A percentile compares a stretch with the other conserved stretches of the same genome.
phyloP scores from a whole-genome alignment of 2,113 vertebrate species.

The Gymnobelideus leadbeateri region DNA sequence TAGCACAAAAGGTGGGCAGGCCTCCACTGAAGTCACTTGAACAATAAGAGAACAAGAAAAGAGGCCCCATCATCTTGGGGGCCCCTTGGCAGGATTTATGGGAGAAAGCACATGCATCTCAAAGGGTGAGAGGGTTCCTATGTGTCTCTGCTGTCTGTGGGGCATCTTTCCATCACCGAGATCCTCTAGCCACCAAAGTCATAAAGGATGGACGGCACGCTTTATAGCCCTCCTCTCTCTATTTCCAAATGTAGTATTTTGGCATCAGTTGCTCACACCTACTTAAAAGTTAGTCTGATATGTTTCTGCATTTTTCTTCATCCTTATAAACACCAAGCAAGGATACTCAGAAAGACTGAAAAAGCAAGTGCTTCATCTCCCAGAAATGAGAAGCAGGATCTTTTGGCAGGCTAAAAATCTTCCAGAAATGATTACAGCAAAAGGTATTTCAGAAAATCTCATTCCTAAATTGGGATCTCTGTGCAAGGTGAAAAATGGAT shows the following conservation, averaged over 20 bases:
- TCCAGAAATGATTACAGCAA: not conserved
- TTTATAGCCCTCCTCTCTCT: not conserved
- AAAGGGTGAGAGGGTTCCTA: not conserved
- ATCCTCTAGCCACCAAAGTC: not conserved
- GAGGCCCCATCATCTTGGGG: too few relatives aligned
- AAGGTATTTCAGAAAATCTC: conserved; percentile 39
- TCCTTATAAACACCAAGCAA: conserved; percentile 20
- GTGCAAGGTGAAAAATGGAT: conserved; percentile 10
- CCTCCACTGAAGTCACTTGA: not conserved
- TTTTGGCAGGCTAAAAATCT: conserved; percentile 18
- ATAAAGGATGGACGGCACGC: not conserved
- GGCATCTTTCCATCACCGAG: not conserved
- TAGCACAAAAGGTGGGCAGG: too few relatives aligned
- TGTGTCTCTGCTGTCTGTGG: not conserved
- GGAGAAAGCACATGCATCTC: too few relatives aligned
- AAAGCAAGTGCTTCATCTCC: conserved; percentile 4
- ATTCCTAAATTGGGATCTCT: not conserved
- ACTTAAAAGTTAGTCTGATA: conserved; percentile 28
- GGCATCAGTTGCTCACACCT: not conserved
- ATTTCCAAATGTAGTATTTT: not conserved
- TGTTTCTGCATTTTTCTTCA: conserved; percentile 7
- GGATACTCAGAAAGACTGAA: not conserved
- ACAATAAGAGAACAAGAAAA: not conserved
- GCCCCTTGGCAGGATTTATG: too few relatives aligned
- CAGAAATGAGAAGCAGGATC: conserved; percentile 39